Conservation (phyloP, 1,140 invertebrate species). For the Tribolium madens region DNA sequence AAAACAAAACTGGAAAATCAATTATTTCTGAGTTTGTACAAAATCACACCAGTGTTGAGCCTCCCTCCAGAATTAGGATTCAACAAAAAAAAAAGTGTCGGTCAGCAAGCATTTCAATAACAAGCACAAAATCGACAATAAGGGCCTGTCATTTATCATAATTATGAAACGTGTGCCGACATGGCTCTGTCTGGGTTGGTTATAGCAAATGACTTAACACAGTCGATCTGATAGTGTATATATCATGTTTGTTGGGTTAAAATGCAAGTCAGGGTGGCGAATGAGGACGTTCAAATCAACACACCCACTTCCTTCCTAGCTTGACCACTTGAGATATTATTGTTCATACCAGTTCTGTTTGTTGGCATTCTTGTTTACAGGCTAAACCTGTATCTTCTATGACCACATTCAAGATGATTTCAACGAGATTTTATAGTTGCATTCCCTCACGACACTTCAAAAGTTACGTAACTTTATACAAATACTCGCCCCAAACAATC, state of each 20-base stretch:
- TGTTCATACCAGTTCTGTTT: conserved; percentile 20
- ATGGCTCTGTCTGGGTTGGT: conserved; percentile 44
- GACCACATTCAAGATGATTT: conserved; percentile 27
- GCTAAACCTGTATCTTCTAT: conserved; percentile 31
- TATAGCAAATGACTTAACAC: conserved; percentile 52
- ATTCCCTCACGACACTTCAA: conserved; percentile 8
- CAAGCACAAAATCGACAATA: conserved; percentile 50
- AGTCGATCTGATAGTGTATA: conserved; percentile 30
- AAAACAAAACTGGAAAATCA: not conserved
- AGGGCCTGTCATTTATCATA: conserved; percentile 52
- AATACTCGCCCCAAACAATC: not conserved
- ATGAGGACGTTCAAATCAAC: conserved; percentile 46
- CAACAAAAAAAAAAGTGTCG: not conserved
- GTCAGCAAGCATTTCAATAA: conserved; percentile 27
- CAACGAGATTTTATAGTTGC: conserved; percentile 8
- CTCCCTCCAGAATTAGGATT: too few species aligned
- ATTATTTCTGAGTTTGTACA: not conserved
- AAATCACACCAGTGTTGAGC: not conserved
- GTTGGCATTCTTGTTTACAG: conserved; percentile 18
- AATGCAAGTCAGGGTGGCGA: conserved; percentile 51
- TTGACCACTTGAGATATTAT: conserved; percentile 39
- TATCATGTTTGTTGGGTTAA: conserved; percentile 48
- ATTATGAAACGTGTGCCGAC: conserved; percentile 53
- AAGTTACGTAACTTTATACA: not conserved
- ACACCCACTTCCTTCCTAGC: conserved; percentile 49